Evolutionary conservation across 2,797 vertebrate species (phyloP).

Genomic region (Brachyalestes nurse): DNA sequence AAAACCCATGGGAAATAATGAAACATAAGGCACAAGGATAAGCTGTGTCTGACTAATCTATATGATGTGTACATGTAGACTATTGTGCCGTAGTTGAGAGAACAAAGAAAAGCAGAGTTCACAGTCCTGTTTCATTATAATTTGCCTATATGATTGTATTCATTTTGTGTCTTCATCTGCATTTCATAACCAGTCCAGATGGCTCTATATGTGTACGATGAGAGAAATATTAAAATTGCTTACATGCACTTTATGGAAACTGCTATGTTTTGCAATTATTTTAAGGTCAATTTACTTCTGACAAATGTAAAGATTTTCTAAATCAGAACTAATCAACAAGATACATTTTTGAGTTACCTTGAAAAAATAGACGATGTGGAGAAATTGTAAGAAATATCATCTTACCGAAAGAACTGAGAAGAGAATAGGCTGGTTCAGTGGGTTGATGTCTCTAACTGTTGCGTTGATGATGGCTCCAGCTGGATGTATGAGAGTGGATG

Average conservation of each 20-base stretch:
- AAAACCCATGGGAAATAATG: neutral
- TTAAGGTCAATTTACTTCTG: neutral
- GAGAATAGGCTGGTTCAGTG: neutral
- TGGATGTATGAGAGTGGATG: neutral
- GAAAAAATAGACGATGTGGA: neutral
- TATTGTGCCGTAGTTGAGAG: neutral
- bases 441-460: neutral
- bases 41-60: neutral
- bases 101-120: neutral
- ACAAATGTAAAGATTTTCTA: neutral
- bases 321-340: neutral
- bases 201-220: neutral
- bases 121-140: too few relatives aligned
- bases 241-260: too few relatives aligned
- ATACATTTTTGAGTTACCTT: neutral
- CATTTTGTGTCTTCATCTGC: neutral
- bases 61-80: neutral
- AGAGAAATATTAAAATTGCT: neutral
- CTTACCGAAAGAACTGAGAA: conserved; percentile 29
- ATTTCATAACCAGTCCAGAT: neutral
- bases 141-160: neutral
- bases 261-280: neutral
- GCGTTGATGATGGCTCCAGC: neutral
- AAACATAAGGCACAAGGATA: neutral
- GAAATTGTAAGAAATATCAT: neutral